Percentiles rank a stretch among this genome's conserved stretches.
Conservation (phyloP, 2,888 invertebrate species). For the Syrista parreyssii region DNA sequence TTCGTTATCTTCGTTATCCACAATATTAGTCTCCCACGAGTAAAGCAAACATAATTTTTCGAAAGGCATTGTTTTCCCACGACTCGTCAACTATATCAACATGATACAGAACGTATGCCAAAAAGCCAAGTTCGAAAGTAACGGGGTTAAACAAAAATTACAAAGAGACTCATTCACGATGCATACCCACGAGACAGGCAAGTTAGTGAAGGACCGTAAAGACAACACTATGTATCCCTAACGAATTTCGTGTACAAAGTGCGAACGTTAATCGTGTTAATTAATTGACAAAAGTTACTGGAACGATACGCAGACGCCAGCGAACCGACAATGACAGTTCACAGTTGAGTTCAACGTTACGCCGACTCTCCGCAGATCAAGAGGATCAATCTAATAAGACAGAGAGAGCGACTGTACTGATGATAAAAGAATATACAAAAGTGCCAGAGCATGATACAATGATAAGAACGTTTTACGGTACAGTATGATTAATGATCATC, state of each 20-base stretch:
- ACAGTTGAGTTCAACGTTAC: background rate
- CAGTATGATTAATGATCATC: background rate
- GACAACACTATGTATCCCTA: too few species aligned
- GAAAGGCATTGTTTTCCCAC: background rate
- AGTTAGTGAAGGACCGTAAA: background rate
- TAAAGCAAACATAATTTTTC: background rate
- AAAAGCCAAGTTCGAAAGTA: background rate
- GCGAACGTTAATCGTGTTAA: background rate
- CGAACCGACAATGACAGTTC: background rate
- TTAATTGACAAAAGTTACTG: background rate
- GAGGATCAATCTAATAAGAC: background rate
- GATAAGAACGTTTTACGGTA: background rate
- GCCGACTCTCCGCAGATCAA: background rate
- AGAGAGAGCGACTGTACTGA: background rate
- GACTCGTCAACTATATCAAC: background rate
- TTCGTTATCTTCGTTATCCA: background rate
- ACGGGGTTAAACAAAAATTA: background rate
- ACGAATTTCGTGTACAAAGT: too few species aligned
- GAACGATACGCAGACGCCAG: background rate
- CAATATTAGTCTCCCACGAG: background rate
- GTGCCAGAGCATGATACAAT: background rate
- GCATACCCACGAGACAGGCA: background rate
- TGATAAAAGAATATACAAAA: background rate
- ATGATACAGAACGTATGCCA: background rate
- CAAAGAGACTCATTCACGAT: background rate